Percentiles rank a stretch among this genome's conserved stretches.
Evolutionary conservation across 2,797 vertebrate genomes (phyloP).

Genomic region (Hippocampus kuda): DNA sequence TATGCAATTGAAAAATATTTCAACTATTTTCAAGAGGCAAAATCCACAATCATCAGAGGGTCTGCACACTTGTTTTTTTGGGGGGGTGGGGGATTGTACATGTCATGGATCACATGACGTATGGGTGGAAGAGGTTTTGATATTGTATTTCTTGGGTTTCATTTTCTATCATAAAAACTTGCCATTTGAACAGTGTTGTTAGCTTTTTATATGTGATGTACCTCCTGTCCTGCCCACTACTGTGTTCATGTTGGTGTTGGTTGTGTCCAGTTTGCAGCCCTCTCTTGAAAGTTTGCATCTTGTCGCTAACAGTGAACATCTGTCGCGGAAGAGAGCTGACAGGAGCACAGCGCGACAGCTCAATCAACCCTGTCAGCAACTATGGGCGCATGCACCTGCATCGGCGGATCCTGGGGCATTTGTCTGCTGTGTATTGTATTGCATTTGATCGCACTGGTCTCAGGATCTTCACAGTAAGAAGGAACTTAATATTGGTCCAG

Average conservation of each 20-base stretch:
- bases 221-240: not conserved
- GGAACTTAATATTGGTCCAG: not conserved
- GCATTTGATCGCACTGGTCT: conserved; percentile 95
- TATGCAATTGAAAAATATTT: too few species aligned
- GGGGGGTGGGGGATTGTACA: too few species aligned
- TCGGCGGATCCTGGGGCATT: conserved; percentile 91
- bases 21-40: not conserved
- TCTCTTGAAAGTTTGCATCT: conserved; percentile 22
- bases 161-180: not conserved
- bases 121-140: not conserved
- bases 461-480: conserved; percentile 95
- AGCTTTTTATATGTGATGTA: not conserved
- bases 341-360: conserved; percentile 78
- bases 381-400: conserved; percentile 94
- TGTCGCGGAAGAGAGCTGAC: conserved; percentile 83
- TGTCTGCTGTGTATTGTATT: conserved; percentile 97
- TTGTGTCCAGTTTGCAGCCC: not conserved
- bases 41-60: not conserved
- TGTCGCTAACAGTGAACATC: conserved; percentile 74
- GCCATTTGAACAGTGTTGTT: not conserved
- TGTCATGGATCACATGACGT: too few species aligned
- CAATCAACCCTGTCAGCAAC: conserved; percentile 82
- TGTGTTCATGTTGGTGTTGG: not conserved
- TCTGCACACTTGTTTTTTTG: not conserved
- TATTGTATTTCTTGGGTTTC: not conserved